Percentiles rank a stretch among this genome's conserved stretches.
These are phyloP conservation scores for Bombus balteatus DNA, from an alignment of 1,140 invertebrate genomes.

Conservation along the genomic window DNA sequence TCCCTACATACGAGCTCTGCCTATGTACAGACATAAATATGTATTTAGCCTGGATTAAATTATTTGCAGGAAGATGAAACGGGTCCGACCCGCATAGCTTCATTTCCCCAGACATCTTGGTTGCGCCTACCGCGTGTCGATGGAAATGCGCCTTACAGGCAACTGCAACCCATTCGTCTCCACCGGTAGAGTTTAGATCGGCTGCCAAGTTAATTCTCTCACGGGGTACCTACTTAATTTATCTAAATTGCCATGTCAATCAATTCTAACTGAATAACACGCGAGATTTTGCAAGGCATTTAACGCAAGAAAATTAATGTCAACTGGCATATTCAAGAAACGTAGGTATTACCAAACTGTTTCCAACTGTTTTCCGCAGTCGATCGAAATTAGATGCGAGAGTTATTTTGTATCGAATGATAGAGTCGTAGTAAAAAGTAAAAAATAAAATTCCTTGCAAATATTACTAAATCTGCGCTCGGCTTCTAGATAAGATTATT, in stretches of 20 bases:
- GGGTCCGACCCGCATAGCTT: slow-evolving; percentile 65
- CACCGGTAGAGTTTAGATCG: slow-evolving; percentile 48
- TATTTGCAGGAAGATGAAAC: slow-evolving; percentile 73
- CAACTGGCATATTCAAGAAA: background rate
- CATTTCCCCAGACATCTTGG: slow-evolving; percentile 71
- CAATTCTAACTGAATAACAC: slow-evolving; percentile 26
- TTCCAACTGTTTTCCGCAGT: too few species aligned
- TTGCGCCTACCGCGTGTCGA: slow-evolving; percentile 68
- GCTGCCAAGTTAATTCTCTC: slow-evolving; percentile 63
- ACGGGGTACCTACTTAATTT: slow-evolving; percentile 57
- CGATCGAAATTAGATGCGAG: too few species aligned
- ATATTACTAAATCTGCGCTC: background rate
- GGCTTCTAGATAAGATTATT: background rate
- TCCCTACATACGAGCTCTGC: slow-evolving; percentile 44
- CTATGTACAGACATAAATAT: slow-evolving; percentile 71
- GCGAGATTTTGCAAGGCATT: slow-evolving; percentile 17
- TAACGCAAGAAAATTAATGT: too few species aligned
- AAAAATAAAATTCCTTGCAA: background rate
- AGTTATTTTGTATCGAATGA: background rate
- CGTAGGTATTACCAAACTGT: too few species aligned
- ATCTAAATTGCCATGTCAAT: slow-evolving; percentile 54
- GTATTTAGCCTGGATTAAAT: slow-evolving; percentile 72
- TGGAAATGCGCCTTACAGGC: slow-evolving; percentile 61
- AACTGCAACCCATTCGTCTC: slow-evolving; percentile 51
- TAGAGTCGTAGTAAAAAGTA: background rate